phyloP scores from a whole-genome alignment of 2,888 invertebrate species.

The Abrostola tripartita region DNA sequence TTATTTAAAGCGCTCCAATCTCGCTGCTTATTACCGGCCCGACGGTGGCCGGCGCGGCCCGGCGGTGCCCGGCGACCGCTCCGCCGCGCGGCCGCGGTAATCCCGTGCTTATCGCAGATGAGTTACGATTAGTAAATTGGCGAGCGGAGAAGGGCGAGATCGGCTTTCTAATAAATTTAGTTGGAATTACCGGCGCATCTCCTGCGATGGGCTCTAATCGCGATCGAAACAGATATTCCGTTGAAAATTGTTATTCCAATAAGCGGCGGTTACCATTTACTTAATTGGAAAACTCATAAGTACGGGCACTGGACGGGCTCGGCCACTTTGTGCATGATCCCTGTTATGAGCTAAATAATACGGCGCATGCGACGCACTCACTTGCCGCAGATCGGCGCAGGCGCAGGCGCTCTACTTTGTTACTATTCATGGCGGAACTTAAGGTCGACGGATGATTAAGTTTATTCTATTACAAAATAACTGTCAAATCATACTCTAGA shows the following conservation, averaged over 20 bases:
- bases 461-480: background rate
- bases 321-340: conserved; percentile 22
- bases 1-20: conserved; percentile 70
- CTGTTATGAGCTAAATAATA: conserved; percentile 10
- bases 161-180: conserved; percentile 80
- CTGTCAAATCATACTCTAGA: background rate
- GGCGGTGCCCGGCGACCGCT: conserved; percentile 21
- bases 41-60: conserved; percentile 26
- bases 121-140: conserved; percentile 85
- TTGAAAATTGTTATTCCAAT: conserved; percentile 59
- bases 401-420: conserved; percentile 3
- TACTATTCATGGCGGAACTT: background rate
- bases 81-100: conserved; percentile 56
- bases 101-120: conserved; percentile 77
- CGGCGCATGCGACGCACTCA: conserved; percentile 11
- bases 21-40: conserved; percentile 65
- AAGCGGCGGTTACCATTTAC: conserved; percentile 54
- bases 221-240: conserved; percentile 56
- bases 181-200: conserved; percentile 68
- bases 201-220: conserved; percentile 52
- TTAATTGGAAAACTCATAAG: conserved; percentile 58
- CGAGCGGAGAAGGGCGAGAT: conserved; percentile 77
- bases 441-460: background rate
- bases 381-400: background rate
- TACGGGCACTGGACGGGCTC: conserved; percentile 36